Conservation (phyloP, 1,140 invertebrate species). For the Drosophila pectinifera region DNA sequence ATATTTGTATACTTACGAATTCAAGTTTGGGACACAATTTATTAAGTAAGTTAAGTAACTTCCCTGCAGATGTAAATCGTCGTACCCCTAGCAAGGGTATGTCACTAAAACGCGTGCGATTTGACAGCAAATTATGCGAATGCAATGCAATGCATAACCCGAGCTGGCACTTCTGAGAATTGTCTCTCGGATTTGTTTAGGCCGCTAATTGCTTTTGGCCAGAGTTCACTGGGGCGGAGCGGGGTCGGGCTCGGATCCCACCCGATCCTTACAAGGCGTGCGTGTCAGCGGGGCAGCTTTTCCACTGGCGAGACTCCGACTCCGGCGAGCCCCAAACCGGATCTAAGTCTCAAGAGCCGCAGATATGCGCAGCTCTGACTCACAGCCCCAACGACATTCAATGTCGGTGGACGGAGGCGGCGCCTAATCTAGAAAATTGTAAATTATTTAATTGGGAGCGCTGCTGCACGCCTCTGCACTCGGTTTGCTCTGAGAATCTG, state of each 20-base stretch:
- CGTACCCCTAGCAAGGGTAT: slow-evolving; percentile 13
- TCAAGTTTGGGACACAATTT: no score
- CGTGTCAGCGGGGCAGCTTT: slow-evolving; percentile 49
- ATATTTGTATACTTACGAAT: no score
- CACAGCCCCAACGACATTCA: slow-evolving; percentile 37
- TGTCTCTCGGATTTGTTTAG: slow-evolving; percentile 52
- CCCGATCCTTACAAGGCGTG: slow-evolving; percentile 47
- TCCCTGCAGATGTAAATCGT: background rate
- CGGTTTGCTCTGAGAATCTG: slow-evolving; percentile 21
- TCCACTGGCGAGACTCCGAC: slow-evolving; percentile 27
- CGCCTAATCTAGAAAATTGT: slow-evolving; percentile 64
- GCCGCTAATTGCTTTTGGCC: slow-evolving; percentile 50
- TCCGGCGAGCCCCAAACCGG: slow-evolving; percentile 47
- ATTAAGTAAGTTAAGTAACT: no score
- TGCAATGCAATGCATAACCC: slow-evolving; percentile 37
- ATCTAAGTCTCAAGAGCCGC: slow-evolving; percentile 45
- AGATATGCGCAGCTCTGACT: slow-evolving; percentile 28
- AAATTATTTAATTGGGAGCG: slow-evolving; percentile 66
- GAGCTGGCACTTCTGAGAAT: slow-evolving; percentile 35
- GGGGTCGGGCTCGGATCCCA: slow-evolving; percentile 10
- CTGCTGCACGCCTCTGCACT: slow-evolving; percentile 49
- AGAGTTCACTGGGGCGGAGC: slow-evolving; percentile 29
- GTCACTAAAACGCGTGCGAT: slow-evolving; percentile 35
- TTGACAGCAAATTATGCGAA: slow-evolving; percentile 52
- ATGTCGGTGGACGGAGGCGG: slow-evolving; percentile 48